phyloP scores from a whole-genome alignment of 1,140 invertebrate genomes.

The Drosophila malerkotliana region DNA sequence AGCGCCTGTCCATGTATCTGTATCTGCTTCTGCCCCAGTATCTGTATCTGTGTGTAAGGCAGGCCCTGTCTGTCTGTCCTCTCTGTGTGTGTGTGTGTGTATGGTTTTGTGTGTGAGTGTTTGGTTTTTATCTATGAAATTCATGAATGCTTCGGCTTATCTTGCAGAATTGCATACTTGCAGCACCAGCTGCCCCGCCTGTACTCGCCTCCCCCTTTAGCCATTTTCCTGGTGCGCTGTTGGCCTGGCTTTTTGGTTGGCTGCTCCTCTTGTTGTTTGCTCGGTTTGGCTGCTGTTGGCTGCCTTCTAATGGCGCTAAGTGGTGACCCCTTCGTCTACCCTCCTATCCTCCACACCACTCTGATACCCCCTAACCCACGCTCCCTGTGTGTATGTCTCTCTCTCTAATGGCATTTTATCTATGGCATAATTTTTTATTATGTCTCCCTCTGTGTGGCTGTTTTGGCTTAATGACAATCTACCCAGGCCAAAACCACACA shows the following conservation, averaged over 20 bases:
- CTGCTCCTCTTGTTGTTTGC: conserved; percentile 36
- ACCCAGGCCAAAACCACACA: conserved; percentile 16
- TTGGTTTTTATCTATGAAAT: conserved; percentile 79
- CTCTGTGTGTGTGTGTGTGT: conserved; percentile 36
- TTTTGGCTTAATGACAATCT: conserved; percentile 77
- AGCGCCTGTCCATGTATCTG: conserved; percentile 32
- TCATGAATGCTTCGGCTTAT: conserved; percentile 83
- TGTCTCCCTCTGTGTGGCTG: conserved; percentile 51
- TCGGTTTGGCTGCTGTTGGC: conserved; percentile 22
- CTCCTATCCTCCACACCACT: background rate
- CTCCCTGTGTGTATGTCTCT: conserved; percentile 1
- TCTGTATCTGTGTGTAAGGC: conserved; percentile 17
- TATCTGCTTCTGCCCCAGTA: conserved; percentile 19
- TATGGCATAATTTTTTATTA: conserved; percentile 82
- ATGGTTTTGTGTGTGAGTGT: conserved; percentile 62
- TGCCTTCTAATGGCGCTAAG: conserved; percentile 80
- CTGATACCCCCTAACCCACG: background rate
- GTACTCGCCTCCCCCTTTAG: background rate
- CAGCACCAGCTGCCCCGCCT: conserved; percentile 36
- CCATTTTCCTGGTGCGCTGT: background rate
- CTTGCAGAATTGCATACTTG: conserved; percentile 81
- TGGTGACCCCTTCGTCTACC: conserved; percentile 54
- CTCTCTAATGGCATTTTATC: conserved; percentile 81
- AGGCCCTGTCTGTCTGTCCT: conserved; percentile 3
- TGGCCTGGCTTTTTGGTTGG: conserved; percentile 46